Evolutionary conservation across 1,140 invertebrate species (phyloP), one percentile per base, ranked within the genome.

Genomic region (Hyphantria cunea): DNA sequence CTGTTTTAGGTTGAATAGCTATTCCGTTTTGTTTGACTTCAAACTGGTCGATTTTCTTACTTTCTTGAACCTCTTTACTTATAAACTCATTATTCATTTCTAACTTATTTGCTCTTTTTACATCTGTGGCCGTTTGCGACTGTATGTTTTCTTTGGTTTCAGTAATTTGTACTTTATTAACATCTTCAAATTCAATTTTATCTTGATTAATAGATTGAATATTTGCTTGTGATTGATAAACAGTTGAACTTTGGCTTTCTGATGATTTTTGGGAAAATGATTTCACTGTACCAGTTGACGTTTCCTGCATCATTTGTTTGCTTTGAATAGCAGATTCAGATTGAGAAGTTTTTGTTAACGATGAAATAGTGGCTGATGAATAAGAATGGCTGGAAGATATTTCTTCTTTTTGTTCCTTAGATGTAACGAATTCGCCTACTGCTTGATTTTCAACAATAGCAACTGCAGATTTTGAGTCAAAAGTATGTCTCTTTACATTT

Each of bases 151-250:
- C 47, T 51, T 60, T 42, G 6, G 47, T 31, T 54, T 60, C 44
- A 54, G 61, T 47, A n/a, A 52, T 64, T 45, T 66, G 14, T 25
- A 17, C 32, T 61, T 50, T 31, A n/a, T 61, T 53, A n/a, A 52
- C 33, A 41, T 47, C 47, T 59, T 66, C 50, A 11, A 13, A 64
- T 51, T 6, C 75, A 71, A 60, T 74, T 70, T n/a, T 72, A 63
- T 41, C 68, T 77, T 7, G 73, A 70, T 33, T 71, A 76, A 75
- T 77, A 68, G 48, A 61, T 7, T 76, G 76, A 37, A 69, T 68
- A 50, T 68, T 72, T 15, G 84, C 78, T 66, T 88, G 74, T 32
- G 83, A 82, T 61, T 89, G 75, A 68, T 81, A 88, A 13, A 86
- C 56, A n/a, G 77, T 80, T 53, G 74, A 70, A 47, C 66, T 82